Percentiles rank a stretch among this genome's conserved stretches.
phyloP scores from a whole-genome alignment of 2,888 invertebrate species.

The Isoperla grammatica region DNA sequence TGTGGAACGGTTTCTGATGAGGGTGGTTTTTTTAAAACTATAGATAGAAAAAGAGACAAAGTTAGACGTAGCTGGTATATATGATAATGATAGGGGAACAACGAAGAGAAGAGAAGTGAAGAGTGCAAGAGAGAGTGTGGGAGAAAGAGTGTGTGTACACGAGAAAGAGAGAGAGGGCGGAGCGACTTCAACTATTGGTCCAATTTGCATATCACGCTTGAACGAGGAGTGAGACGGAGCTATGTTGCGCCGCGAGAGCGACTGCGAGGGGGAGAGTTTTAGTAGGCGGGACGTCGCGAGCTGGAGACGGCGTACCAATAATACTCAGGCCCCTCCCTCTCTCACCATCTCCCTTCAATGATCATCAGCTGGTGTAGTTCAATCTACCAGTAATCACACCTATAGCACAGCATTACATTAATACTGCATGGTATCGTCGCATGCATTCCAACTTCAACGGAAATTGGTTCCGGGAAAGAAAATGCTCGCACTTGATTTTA shows the following conservation, averaged over 20 bases:
- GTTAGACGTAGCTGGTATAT: neutral
- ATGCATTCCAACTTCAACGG: too few species aligned
- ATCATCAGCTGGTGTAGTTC: too few species aligned
- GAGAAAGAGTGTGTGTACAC: constrained; percentile 13
- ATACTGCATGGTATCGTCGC: too few species aligned
- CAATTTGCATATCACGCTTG: constrained; percentile 26
- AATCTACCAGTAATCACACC: too few species aligned
- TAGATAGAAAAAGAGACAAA: neutral
- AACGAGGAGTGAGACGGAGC: constrained; percentile 22
- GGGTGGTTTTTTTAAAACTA: constrained; percentile 10
- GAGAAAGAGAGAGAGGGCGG: constrained; percentile 19
- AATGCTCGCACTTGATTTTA: too few species aligned
- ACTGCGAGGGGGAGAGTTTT: constrained; percentile 20
- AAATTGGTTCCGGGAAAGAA: too few species aligned
- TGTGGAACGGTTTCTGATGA: constrained; percentile 6
- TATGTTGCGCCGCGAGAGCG: neutral
- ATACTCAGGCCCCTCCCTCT: constrained; percentile 29
- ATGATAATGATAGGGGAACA: constrained; percentile 9
- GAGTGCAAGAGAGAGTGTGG: constrained; percentile 4
- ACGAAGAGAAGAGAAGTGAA: constrained; percentile 3
- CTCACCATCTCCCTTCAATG: too few species aligned
- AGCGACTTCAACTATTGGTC: constrained; percentile 27
- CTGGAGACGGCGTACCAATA: constrained; percentile 30
- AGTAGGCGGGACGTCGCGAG: constrained; percentile 21
- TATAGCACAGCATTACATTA: neutral